These are phyloP conservation scores for Idaea aversata DNA, from an alignment of 2,888 invertebrate species.

Conservation along the genomic window DNA sequence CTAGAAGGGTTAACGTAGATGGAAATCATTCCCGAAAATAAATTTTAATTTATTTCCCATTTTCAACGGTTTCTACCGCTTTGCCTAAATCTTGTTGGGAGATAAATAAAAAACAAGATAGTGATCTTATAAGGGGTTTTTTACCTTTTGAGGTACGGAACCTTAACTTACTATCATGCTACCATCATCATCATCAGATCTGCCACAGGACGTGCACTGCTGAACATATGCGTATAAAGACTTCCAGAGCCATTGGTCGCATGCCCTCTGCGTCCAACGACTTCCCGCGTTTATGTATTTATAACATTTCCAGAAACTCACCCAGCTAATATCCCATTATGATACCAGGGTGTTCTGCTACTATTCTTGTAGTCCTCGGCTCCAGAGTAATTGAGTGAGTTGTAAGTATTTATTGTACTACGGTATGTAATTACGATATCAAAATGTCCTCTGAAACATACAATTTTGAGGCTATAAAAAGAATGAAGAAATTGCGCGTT, in stretches of 20 bases:
- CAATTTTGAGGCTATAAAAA: neutral
- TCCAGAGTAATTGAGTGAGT: slow-evolving; percentile 61
- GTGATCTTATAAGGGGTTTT: too few relatives aligned
- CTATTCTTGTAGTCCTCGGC: slow-evolving; percentile 68
- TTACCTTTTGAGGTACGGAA: too few relatives aligned
- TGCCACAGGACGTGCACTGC: too few relatives aligned
- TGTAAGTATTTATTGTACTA: slow-evolving; percentile 78
- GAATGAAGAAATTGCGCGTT: too few relatives aligned
- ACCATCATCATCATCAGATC: too few relatives aligned
- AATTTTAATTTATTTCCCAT: neutral
- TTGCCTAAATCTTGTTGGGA: too few relatives aligned
- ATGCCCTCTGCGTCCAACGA: too few relatives aligned
- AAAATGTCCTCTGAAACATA: slow-evolving; percentile 69
- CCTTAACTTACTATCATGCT: too few relatives aligned
- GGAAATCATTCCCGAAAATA: neutral
- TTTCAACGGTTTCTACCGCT: neutral
- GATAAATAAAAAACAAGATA: too few relatives aligned
- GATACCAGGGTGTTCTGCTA: slow-evolving; percentile 64
- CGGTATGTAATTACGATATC: slow-evolving; percentile 85
- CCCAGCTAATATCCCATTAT: slow-evolving; percentile 74
- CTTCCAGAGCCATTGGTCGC: too few relatives aligned
- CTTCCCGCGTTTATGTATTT: too few relatives aligned
- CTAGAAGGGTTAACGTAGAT: slow-evolving; percentile 41
- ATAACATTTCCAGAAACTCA: slow-evolving; percentile 35
- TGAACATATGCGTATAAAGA: too few relatives aligned